Evolutionary conservation across 1,140 invertebrate genomes (phyloP).

Genomic region (Lasioglossum baleicum): DNA sequence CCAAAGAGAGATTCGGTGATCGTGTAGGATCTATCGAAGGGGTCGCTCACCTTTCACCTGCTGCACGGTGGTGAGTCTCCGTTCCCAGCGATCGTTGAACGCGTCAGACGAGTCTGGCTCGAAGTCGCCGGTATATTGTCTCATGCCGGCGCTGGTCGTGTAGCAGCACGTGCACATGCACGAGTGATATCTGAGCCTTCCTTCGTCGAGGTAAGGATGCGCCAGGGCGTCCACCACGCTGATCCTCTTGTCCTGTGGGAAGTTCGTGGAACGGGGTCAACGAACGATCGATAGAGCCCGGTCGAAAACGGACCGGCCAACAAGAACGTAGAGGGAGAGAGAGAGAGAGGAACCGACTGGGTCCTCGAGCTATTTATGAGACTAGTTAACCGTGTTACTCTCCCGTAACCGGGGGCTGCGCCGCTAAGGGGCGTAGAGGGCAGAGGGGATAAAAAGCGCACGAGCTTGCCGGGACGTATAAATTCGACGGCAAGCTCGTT

Average conservation of each 20-base stretch:
- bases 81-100: slow-evolving; percentile 97
- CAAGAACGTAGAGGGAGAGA: too few species aligned
- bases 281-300: background rate
- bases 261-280: slow-evolving; percentile 20
- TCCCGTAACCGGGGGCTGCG: too few species aligned
- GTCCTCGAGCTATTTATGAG: background rate
- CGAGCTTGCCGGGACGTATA: background rate
- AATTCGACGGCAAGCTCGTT: background rate
- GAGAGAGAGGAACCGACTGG: too few species aligned
- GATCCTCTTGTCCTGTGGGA: slow-evolving; percentile 92
- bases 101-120: slow-evolving; percentile 93
- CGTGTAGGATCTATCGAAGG: background rate
- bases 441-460: background rate
- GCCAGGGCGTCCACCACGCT: slow-evolving; percentile 95
- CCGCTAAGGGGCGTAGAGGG: too few species aligned
- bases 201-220: slow-evolving; percentile 98
- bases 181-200: slow-evolving; percentile 97
- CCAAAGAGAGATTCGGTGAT: too few species aligned
- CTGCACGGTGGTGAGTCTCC: slow-evolving; percentile 93
- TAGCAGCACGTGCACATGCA: slow-evolving; percentile 99
- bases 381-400: background rate
- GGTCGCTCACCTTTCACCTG: slow-evolving; percentile 93
- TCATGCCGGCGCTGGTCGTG: slow-evolving; percentile 85
- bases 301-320: background rate
- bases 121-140: slow-evolving; percentile 95